phyloP scores from a whole-genome alignment of 2,113 vertebrate genomes.

The Phyllostomus discolor region DNA sequence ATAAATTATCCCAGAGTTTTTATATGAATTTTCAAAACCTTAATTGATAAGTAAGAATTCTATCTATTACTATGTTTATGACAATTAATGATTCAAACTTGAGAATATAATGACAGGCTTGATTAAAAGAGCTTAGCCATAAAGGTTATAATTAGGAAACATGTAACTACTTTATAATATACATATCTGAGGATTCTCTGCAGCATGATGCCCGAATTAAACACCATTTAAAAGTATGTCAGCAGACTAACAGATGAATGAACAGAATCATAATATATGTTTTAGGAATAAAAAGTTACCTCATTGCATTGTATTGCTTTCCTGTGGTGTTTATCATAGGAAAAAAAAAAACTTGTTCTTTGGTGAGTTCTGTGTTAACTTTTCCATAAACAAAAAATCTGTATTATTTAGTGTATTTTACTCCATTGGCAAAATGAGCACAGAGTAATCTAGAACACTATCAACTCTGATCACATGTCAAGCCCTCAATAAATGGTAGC shows the following conservation, averaged over 20 bases:
- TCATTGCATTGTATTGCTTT: neutral
- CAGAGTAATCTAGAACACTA: neutral
- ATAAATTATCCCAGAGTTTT: neutral
- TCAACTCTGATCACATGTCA: neutral
- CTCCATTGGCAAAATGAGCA: neutral
- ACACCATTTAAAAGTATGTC: neutral
- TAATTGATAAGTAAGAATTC: neutral
- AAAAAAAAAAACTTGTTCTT: neutral
- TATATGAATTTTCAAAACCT: neutral
- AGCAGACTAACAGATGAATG: neutral
- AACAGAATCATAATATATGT: neutral
- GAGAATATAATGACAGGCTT: neutral
- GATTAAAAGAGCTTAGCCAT: neutral
- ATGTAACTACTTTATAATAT: neutral
- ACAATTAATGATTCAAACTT: neutral
- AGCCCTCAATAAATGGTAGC: neutral
- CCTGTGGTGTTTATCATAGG: neutral
- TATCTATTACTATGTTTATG: neutral
- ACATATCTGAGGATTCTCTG: neutral
- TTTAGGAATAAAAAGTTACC: constrained; percentile 5
- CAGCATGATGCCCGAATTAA: neutral
- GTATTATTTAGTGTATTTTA: neutral
- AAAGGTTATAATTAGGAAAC: neutral
- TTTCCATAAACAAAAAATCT: neutral
- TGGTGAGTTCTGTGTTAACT: neutral